Evolutionary conservation across 2,113 vertebrate species (phyloP).

Genomic region (Panurus biarmicus): DNA sequence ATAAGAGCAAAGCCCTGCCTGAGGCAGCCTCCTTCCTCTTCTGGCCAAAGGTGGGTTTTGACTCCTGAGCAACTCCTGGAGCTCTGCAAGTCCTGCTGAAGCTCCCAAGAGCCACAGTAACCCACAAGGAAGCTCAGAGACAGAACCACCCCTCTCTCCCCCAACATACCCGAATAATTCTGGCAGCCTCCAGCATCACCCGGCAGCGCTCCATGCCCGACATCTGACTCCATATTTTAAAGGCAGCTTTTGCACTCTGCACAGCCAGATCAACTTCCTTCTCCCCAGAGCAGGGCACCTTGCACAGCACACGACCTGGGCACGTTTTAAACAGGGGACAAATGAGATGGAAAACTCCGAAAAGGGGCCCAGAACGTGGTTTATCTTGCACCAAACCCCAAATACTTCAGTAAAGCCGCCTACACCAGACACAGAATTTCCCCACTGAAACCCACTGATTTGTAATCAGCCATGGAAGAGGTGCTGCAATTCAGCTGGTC

Average conservation of each 20-base stretch:
- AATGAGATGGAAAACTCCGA: neutral
- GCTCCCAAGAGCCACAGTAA: neutral
- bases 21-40: neutral
- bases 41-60: neutral
- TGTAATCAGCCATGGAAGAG: neutral
- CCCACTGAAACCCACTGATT: neutral
- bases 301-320: constrained; percentile 83
- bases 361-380: fast-evolving
- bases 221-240: constrained; percentile 82
- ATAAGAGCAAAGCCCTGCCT: neutral
- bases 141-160: neutral
- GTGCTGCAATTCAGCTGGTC: neutral
- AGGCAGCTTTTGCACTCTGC: constrained; percentile 83
- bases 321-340: neutral
- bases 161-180: constrained; percentile 83
- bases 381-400: neutral
- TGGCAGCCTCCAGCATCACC: constrained; percentile 88
- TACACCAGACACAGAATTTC: neutral
- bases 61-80: neutral
- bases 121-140: neutral
- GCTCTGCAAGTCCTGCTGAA: neutral
- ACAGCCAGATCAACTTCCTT: constrained; percentile 87
- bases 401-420: neutral
- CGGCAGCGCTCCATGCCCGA: constrained; percentile 85
- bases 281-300: constrained; percentile 80